Evolutionary conservation across 2,113 vertebrate species (phyloP).

Genomic region (Coregonus clupeaformis): DNA sequence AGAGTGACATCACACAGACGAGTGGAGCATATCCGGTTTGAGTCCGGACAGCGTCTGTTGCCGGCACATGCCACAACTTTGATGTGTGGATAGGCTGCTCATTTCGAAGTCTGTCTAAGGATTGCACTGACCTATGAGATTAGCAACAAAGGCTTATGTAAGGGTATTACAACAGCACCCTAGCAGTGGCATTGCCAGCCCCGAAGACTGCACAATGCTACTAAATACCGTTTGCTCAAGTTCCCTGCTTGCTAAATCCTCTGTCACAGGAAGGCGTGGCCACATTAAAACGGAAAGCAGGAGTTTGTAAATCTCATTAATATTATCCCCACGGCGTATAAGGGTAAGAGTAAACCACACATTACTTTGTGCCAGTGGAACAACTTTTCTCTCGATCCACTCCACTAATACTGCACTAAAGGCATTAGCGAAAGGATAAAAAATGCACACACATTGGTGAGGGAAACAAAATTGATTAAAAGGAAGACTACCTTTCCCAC

Average conservation of each 20-base stretch:
- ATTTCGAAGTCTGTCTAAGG: background rate
- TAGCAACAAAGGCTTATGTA: slow-evolving; percentile 17
- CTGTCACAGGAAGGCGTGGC: slow-evolving; percentile 17
- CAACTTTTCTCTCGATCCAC: slow-evolving; percentile 12
- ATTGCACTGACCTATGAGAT: slow-evolving; percentile 15
- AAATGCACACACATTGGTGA: slow-evolving; percentile 20
- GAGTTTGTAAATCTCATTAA: slow-evolving; percentile 23
- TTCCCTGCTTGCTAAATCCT: slow-evolving; percentile 17
- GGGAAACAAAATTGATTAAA: slow-evolving; percentile 35
- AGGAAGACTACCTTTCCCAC: slow-evolving; percentile 25
- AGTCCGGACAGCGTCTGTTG: background rate
- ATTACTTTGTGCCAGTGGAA: slow-evolving; percentile 6
- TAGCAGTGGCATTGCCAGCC: background rate
- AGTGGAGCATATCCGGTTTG: background rate
- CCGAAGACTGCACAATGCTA: background rate
- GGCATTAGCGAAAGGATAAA: slow-evolving; percentile 35
- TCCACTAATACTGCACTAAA: slow-evolving; percentile 32
- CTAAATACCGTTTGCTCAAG: slow-evolving; percentile 21
- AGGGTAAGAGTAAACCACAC: slow-evolving; percentile 1
- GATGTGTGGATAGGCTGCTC: background rate
- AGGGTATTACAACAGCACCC: slow-evolving; percentile 14
- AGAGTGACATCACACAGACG: background rate
- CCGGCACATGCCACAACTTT: background rate
- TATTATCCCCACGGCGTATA: slow-evolving; percentile 7
- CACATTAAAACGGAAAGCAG: slow-evolving; percentile 7